A percentile compares a stretch with the other conserved stretches of the same genome.
phyloP scores from a whole-genome alignment of 2,797 vertebrate genomes.

The Acrocephalus scirpaceus region DNA sequence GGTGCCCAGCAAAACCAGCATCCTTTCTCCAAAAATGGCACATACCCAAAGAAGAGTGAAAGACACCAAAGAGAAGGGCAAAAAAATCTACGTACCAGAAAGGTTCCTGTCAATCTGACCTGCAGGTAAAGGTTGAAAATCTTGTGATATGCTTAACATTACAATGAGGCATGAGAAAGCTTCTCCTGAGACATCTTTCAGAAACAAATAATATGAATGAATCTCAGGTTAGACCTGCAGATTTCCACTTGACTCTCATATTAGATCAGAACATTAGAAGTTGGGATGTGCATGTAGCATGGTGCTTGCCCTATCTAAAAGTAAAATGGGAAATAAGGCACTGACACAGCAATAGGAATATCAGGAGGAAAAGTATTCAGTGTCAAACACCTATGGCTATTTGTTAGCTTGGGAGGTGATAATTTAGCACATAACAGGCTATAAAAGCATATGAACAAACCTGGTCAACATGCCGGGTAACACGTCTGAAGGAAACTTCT shows the following conservation, averaged over 20 bases:
- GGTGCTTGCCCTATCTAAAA: not conserved
- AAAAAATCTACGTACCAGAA: not conserved
- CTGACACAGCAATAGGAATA: not conserved
- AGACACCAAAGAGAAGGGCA: not conserved
- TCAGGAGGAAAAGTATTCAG: not conserved
- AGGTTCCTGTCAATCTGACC: not conserved
- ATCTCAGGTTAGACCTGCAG: not conserved
- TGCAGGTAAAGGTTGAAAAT: not conserved
- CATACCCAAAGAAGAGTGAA: not conserved
- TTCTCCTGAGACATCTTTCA: not conserved
- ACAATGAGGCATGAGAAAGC: not conserved
- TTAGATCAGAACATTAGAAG: not conserved
- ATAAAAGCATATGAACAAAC: constrained; percentile 67
- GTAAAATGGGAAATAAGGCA: not conserved
- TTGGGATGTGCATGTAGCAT: not conserved
- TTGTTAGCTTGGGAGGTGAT: not conserved
- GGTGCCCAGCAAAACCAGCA: not conserved
- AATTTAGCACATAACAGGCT: not conserved
- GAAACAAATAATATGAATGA: not conserved
- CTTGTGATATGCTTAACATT: not conserved
- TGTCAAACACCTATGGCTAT: not conserved
- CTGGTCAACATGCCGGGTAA: constrained; percentile 75
- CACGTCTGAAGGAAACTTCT: constrained; percentile 66
- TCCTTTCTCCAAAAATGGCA: not conserved
- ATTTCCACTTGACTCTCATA: not conserved